Conservation (phyloP, 2,797 vertebrate species). For the Pipistrellus nathusii region DNA sequence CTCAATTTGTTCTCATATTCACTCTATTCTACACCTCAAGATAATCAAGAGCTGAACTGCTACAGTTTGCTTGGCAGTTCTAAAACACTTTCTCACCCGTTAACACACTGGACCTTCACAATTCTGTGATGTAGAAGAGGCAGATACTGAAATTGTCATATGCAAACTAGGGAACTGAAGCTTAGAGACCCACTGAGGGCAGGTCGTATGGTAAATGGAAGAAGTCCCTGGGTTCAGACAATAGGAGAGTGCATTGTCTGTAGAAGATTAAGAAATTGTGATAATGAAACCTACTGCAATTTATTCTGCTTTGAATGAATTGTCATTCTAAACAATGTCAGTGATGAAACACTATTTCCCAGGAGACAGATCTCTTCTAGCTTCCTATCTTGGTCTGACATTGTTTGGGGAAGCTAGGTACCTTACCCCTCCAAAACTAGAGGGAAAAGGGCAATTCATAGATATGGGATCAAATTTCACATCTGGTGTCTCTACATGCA, state of each 20-base stretch:
- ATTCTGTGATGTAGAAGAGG: neutral
- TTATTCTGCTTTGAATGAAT: neutral
- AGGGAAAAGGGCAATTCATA: neutral
- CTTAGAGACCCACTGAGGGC: neutral
- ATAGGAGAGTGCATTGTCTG: neutral
- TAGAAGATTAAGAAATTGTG: neutral
- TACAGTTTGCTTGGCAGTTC: slow-evolving; percentile 11
- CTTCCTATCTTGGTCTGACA: neutral
- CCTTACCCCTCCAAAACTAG: neutral
- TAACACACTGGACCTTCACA: neutral
- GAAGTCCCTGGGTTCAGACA: neutral
- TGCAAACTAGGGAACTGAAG: neutral
- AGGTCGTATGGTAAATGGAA: no score
- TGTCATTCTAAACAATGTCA: neutral
- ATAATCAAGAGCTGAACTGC: neutral
- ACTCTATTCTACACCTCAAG: neutral
- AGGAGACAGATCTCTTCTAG: neutral
- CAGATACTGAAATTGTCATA: neutral
- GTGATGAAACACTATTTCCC: neutral
- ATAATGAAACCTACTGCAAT: neutral
- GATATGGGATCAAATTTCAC: neutral
- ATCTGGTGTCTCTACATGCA: neutral
- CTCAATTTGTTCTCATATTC: neutral
- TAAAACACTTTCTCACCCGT: neutral
- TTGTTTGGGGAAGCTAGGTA: neutral